Percentiles rank a stretch among this genome's conserved stretches.
These are phyloP conservation scores for Euleptes europaea DNA, from an alignment of 2,113 vertebrate genomes.

Conservation along the genomic window DNA sequence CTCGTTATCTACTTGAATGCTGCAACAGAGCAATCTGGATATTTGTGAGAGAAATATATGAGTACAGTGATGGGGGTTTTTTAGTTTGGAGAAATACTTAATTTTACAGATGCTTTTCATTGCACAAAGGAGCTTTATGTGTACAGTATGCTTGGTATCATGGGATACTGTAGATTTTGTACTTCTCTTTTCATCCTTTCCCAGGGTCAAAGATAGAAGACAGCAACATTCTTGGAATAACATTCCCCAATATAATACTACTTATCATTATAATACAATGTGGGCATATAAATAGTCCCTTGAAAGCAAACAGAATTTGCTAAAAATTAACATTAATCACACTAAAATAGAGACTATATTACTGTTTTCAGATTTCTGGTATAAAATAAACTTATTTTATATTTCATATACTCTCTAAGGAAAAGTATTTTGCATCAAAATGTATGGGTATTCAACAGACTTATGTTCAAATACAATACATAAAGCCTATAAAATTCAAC, in stretches of 20 bases:
- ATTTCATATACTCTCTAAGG: constrained; percentile 64
- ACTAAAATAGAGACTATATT: constrained; percentile 62
- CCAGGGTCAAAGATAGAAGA: constrained; percentile 54
- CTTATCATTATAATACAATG: constrained; percentile 60
- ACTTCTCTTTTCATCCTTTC: constrained; percentile 1
- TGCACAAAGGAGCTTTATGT: constrained; percentile 13
- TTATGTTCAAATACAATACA: constrained; percentile 60
- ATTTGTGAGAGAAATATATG: neutral
- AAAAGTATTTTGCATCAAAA: constrained; percentile 68
- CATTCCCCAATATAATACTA: constrained; percentile 64
- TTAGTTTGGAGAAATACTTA: neutral
- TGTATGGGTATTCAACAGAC: constrained; percentile 60
- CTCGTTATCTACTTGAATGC: neutral
- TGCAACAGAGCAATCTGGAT: neutral
- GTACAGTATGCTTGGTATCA: constrained; percentile 5
- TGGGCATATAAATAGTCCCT: constrained; percentile 57
- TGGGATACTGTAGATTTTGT: constrained; percentile 21
- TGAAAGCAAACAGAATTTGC: constrained; percentile 73
- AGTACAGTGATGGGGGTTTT: neutral
- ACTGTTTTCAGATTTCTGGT: constrained; percentile 70
- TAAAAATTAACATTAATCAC: constrained; percentile 67
- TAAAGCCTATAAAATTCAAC: constrained; percentile 53
- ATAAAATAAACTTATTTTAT: constrained; percentile 67
- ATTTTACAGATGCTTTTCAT: constrained; percentile 14
- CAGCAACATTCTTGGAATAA: constrained; percentile 58